Percentiles rank a stretch among this genome's conserved stretches.
Evolutionary conservation across 2,888 invertebrate species (phyloP).

Genomic region (Caenorhabditis plicata): DNA sequence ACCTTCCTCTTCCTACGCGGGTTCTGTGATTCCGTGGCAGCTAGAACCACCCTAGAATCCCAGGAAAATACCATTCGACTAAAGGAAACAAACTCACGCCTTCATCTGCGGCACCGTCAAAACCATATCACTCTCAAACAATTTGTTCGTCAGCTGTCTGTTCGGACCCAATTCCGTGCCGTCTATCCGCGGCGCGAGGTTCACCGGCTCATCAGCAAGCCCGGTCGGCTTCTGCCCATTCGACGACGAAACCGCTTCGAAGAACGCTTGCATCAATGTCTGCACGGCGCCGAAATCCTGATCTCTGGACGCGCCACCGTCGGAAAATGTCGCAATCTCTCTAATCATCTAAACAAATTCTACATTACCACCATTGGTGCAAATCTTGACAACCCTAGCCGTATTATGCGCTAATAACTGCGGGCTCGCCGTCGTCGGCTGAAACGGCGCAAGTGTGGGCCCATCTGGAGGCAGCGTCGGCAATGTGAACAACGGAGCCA

Average conservation of each 20-base stretch:
- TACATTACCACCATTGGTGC: neutral
- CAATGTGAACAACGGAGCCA: slow-evolving; percentile 26
- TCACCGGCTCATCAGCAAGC: slow-evolving; percentile 10
- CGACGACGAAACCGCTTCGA: slow-evolving; percentile 43
- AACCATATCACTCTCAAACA: slow-evolving; percentile 63
- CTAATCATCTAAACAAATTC: slow-evolving; percentile 36
- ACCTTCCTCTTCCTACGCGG: slow-evolving; percentile 36
- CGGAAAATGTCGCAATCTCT: slow-evolving; percentile 42
- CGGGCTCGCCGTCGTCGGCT: slow-evolving; percentile 29
- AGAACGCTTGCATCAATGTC: slow-evolving; percentile 56
- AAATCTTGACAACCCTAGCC: slow-evolving; percentile 26
- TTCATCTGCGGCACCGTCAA: slow-evolving; percentile 59
- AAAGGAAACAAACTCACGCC: slow-evolving; percentile 17
- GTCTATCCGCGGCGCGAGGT: slow-evolving; percentile 41
- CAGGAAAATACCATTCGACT: neutral
- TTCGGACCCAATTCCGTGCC: slow-evolving; percentile 61
- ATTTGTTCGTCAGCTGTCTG: slow-evolving; percentile 54
- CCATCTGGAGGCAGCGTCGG: slow-evolving; percentile 13
- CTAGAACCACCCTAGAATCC: slow-evolving; percentile 32
- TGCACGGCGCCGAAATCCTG: slow-evolving; percentile 46
- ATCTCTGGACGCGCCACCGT: slow-evolving; percentile 22
- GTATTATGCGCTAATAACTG: slow-evolving; percentile 45
- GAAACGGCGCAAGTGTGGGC: slow-evolving; percentile 21
- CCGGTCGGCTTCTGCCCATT: slow-evolving; percentile 4
- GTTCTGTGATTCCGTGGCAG: slow-evolving; percentile 28